A percentile compares a stretch with the other conserved stretches of the same genome.
Conservation (phyloP, 2,888 invertebrate species). For the Amphipyra berbera region DNA sequence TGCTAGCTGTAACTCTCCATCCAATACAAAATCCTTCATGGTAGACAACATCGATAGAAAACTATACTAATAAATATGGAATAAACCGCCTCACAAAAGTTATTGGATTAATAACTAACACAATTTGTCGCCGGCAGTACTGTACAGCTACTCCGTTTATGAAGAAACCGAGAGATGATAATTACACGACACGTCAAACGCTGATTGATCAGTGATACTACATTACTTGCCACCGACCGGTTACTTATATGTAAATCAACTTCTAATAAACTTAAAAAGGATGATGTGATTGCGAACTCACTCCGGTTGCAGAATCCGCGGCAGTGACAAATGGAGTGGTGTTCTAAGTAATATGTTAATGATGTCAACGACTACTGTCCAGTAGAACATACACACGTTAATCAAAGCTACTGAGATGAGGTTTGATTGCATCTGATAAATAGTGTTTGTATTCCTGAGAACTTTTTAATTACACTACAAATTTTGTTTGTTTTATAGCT, state of each 20-base stretch:
- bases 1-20: too few species aligned
- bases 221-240: conserved; percentile 69
- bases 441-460: conserved; percentile 46
- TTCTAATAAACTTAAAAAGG: conserved; percentile 56
- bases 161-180: conserved; percentile 76
- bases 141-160: conserved; percentile 55
- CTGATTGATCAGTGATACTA: conserved; percentile 82
- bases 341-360: conserved; percentile 28
- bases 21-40: too few species aligned
- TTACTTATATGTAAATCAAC: conserved; percentile 65
- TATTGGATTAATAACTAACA: neutral
- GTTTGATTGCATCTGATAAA: conserved; percentile 83
- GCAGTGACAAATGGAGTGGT: conserved; percentile 63
- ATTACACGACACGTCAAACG: conserved; percentile 81
- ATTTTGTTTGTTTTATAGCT: too few species aligned
- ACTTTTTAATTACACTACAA: too few species aligned
- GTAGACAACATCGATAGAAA: too few species aligned
- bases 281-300: conserved; percentile 32
- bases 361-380: conserved; percentile 55
- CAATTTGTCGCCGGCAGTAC: conserved; percentile 53
- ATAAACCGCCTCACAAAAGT: too few species aligned
- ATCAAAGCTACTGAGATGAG: conserved; percentile 76
- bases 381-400: conserved; percentile 71
- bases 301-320: conserved; percentile 31
- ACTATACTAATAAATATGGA: too few species aligned